These are phyloP conservation scores for Myrmecobius fasciatus DNA, from an alignment of 2,113 vertebrate genomes.

Conservation along the genomic window DNA sequence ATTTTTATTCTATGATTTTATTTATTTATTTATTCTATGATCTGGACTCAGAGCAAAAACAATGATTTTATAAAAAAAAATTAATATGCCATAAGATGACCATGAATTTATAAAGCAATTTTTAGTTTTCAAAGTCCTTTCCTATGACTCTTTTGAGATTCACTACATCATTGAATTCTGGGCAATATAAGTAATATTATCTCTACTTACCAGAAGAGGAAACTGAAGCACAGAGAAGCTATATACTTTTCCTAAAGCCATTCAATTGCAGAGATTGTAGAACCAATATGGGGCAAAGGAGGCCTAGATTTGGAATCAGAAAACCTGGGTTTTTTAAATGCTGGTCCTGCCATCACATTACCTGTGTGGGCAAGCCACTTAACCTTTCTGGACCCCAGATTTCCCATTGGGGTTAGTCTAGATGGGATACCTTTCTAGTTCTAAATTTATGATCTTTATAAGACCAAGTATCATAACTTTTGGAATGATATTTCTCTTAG, in stretches of 20 bases:
- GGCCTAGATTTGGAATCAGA: no score
- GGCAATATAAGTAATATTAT: background rate
- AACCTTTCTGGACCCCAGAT: background rate
- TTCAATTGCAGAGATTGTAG: background rate
- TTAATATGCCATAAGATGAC: background rate
- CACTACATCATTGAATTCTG: background rate
- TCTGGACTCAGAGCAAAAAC: background rate
- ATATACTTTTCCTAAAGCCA: background rate
- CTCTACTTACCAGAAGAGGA: background rate
- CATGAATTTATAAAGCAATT: background rate
- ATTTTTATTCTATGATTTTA: background rate
- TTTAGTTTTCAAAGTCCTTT: background rate
- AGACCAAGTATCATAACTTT: background rate
- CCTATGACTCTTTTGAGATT: background rate
- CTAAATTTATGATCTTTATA: background rate
- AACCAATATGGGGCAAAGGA: background rate
- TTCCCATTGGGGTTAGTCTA: no score
- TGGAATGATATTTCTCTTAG: no score
- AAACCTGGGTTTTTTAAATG: background rate
- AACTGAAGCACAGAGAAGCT: background rate
- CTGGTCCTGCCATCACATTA: no score
- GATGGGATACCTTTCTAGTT: background rate
- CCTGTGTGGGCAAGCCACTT: background rate
- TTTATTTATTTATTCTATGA: background rate
- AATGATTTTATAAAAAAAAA: background rate